phyloP scores from a whole-genome alignment of 2,888 invertebrate species.

The Stenoptilia bipunctidactyla region DNA sequence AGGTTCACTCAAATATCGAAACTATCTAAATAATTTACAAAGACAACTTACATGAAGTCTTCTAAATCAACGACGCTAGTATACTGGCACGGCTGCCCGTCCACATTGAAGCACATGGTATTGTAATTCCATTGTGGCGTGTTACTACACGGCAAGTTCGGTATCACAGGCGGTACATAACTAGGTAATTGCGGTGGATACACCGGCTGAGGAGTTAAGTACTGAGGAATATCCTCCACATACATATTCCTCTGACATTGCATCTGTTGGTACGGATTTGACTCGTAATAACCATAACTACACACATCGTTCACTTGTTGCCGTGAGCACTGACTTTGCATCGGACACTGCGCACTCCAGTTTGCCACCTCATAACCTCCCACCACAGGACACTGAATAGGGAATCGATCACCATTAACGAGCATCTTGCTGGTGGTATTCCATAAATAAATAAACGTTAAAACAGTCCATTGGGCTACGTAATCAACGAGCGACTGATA shows the following conservation, averaged over 20 bases:
- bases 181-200: constrained; percentile 20
- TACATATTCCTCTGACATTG: constrained; percentile 36
- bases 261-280: constrained; percentile 27
- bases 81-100: constrained; percentile 76
- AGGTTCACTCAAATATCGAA: too few species aligned
- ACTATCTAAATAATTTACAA: too few species aligned
- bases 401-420: constrained; percentile 31
- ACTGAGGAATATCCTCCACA: constrained; percentile 25
- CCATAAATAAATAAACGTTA: constrained; percentile 21
- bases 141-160: constrained; percentile 60
- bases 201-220: constrained; percentile 25
- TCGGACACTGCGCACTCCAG: constrained; percentile 45
- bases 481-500: constrained; percentile 63
- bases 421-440: constrained; percentile 36
- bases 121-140: constrained; percentile 73
- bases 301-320: constrained; percentile 27
- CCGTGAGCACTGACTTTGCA: constrained; percentile 33
- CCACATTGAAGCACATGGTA: constrained; percentile 76
- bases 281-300: constrained; percentile 28
- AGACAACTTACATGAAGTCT: constrained; percentile 79
- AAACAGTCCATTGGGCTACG: constrained; percentile 56
- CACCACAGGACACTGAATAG: constrained; percentile 36
- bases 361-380: constrained; percentile 33
- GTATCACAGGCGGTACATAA: constrained; percentile 26
- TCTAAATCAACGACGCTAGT: constrained; percentile 77